Evolutionary conservation across 2,888 invertebrate genomes (phyloP).

Genomic region (Caenorhabditis panamensis): DNA sequence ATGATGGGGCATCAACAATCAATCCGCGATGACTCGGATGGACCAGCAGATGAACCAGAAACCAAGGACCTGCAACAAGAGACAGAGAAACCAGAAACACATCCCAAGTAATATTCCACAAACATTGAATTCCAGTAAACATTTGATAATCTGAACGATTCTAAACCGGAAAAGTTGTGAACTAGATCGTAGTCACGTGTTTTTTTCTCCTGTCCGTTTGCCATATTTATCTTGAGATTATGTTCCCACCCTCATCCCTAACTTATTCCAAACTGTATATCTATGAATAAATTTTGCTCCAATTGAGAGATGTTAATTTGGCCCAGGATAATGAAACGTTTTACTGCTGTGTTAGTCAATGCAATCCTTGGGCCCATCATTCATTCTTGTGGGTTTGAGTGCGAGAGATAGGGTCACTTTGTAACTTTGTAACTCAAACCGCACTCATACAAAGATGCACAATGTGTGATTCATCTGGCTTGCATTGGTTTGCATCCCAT

Average conservation of each 20-base stretch:
- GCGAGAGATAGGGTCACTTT: background rate
- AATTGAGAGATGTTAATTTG: too few species aligned
- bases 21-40: conserved; percentile 37
- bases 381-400: background rate
- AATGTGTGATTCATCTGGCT: conserved; percentile 56
- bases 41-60: conserved; percentile 12
- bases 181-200: background rate
- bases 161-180: background rate
- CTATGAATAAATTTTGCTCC: conserved; percentile 35
- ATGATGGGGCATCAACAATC: conserved; percentile 57
- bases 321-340: background rate
- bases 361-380: too few species aligned
- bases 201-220: background rate
- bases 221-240: too few species aligned
- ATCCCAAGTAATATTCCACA: background rate
- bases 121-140: too few species aligned
- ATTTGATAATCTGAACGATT: too few species aligned
- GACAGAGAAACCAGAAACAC: background rate
- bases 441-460: conserved; percentile 53
- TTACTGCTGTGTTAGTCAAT: too few species aligned
- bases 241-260: background rate
- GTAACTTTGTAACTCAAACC: conserved; percentile 44
- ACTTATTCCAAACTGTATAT: background rate
- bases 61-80: conserved; percentile 3
- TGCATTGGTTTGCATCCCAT: conserved; percentile 55